phyloP scores from a whole-genome alignment of 2,797 vertebrate genomes.

The Danio aesculapii region DNA sequence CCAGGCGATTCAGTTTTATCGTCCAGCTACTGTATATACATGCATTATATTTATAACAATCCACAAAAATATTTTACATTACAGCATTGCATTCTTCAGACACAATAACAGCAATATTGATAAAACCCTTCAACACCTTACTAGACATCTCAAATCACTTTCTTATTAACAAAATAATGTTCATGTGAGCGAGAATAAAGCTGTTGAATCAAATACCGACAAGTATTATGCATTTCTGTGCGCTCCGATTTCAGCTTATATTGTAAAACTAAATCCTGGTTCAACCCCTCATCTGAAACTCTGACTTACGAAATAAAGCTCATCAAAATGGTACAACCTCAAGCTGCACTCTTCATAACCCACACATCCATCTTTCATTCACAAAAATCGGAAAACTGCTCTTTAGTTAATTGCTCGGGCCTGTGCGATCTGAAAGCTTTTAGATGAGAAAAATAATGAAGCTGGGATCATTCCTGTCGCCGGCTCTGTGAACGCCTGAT shows the following conservation, averaged over 20 bases:
- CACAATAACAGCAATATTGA: neutral
- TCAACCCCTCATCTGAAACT: neutral
- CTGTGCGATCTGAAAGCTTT: conserved; percentile 82
- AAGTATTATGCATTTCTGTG: too few relatives aligned
- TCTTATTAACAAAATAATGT: too few relatives aligned
- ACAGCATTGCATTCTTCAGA: too few relatives aligned
- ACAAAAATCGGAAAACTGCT: conserved; percentile 82
- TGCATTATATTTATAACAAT: too few relatives aligned
- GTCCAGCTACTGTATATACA: too few relatives aligned
- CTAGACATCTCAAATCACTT: neutral
- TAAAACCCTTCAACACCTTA: neutral
- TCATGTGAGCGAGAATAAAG: too few relatives aligned
- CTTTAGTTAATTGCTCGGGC: conserved; percentile 80
- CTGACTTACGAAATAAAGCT: conserved; percentile 48
- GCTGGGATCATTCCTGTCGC: conserved; percentile 69
- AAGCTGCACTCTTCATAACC: conserved; percentile 32
- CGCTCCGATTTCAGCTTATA: neutral
- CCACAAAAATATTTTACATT: too few relatives aligned
- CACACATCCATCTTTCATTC: conserved; percentile 80
- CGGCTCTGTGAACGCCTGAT: conserved; percentile 63
- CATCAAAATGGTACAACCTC: conserved; percentile 44
- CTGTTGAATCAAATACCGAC: too few relatives aligned
- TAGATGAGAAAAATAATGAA: conserved; percentile 82
- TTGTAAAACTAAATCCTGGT: neutral
- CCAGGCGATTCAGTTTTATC: too few relatives aligned